Base-by-base conservation (phyloP, 2,888 invertebrate species). In the Amaurobius ferox region DNA sequence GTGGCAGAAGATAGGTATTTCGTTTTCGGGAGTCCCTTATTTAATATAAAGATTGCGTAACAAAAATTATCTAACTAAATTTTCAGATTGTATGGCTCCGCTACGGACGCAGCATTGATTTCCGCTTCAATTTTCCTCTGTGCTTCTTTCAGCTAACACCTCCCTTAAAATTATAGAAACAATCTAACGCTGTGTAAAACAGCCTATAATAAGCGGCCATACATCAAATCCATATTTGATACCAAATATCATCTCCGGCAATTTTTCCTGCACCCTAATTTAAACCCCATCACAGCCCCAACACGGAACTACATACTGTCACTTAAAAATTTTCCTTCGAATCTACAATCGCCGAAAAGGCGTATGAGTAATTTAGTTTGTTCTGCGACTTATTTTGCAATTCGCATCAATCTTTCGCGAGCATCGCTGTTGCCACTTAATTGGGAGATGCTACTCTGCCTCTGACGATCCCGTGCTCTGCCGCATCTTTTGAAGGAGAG, bases 311-410 rank as follows among this genome's bases (percentile, higher is more conserved):
- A 61, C 9, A 68, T 32, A 64, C 61, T 68, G 68, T 66, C 83
- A 77, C 67, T 83, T 83, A 83, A 83, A 83, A 83, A 83, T 77
- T 76, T 76, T 81, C 79, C 48, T 44, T 70, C 70, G 76, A 74
- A 40, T 44, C 62, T 55, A 6, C n/a, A 76, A 70, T 66, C 30
- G 32, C 26, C 55, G 28, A 28, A 35, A 44, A 29, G 68, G 71
- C 72, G 79, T 86, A 86, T 86, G 85, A 86, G 78, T 86, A 79
- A 86, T 86, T 86, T 86, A 78, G 85, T 86, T 86, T 86, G 79
- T 86, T 74, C 79, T 78, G 79, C 78, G 79, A 79, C 78, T 86
- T 86, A 86, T 73, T 86, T 86, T 79, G 55, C 72, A 73, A 86
- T 79, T 74, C 85, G 67, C 79, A 86, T 86, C 85, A 78, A 86